Conservation (phyloP, 2,888 invertebrate species). For the Melikaiella ostensackeni region DNA sequence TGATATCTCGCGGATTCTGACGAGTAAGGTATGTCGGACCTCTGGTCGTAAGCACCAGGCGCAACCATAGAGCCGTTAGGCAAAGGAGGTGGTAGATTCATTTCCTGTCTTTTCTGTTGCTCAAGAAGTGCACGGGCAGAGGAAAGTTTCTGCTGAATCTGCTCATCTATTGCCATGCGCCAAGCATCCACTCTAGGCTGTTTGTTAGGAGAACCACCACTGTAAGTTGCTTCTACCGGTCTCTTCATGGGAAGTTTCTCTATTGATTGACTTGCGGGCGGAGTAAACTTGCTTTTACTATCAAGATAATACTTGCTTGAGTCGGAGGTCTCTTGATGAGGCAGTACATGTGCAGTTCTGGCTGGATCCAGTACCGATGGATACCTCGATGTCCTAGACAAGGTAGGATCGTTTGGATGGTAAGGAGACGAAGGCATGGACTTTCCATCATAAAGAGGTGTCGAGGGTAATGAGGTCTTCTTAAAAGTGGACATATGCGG, state of each 20-base stretch:
- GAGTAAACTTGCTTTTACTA: conserved; percentile 56
- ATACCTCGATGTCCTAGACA: conserved; percentile 59
- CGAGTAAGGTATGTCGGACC: conserved; percentile 62
- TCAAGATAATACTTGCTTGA: conserved; percentile 67
- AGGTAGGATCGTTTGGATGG: conserved; percentile 55
- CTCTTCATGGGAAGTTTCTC: conserved; percentile 65
- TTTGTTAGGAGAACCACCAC: conserved; percentile 75
- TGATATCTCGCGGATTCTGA: conserved; percentile 63
- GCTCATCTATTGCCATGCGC: conserved; percentile 79
- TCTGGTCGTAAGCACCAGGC: conserved; percentile 64
- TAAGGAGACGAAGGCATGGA: conserved; percentile 51
- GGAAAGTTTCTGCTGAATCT: conserved; percentile 79
- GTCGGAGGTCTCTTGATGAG: conserved; percentile 65
- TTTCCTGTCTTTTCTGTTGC: conserved; percentile 68
- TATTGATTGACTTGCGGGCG: conserved; percentile 20
- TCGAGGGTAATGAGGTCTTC: conserved; percentile 66
- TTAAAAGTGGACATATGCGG: conserved; percentile 73
- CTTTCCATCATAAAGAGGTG: conserved; percentile 57
- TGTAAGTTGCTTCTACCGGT: conserved; percentile 68
- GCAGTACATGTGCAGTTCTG: conserved; percentile 48
- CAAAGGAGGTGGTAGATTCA: conserved; percentile 61
- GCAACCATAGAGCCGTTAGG: conserved; percentile 65
- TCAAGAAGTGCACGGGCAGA: conserved; percentile 63
- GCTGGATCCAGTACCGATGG: conserved; percentile 59
- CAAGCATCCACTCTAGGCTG: conserved; percentile 79